These are phyloP conservation scores for Oligia latruncula DNA, from an alignment of 2,888 invertebrate species.

Conservation along the genomic window DNA sequence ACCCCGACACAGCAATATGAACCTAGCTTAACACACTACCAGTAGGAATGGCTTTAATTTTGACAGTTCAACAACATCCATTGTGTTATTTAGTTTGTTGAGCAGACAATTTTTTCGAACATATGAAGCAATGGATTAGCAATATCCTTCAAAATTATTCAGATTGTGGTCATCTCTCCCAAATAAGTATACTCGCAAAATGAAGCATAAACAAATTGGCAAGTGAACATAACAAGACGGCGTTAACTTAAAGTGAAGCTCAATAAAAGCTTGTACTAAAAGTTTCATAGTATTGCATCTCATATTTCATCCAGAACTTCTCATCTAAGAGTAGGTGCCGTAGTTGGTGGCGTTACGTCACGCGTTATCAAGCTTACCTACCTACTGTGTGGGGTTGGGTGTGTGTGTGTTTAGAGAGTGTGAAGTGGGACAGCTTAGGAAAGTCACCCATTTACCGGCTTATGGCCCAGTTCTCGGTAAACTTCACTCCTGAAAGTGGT, in stretches of 20 bases:
- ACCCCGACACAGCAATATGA: too few relatives aligned
- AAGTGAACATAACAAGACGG: background rate
- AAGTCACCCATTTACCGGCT: slow-evolving; percentile 26
- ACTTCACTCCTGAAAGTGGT: slow-evolving; percentile 19
- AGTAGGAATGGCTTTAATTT: too few relatives aligned
- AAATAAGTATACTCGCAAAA: background rate
- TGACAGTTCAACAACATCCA: too few relatives aligned
- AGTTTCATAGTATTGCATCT: slow-evolving; percentile 9
- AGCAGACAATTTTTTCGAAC: too few relatives aligned
- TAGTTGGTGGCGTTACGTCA: slow-evolving; percentile 17
- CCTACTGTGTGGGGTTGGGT: slow-evolving; percentile 16
- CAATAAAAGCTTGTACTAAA: background rate
- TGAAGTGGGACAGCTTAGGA: slow-evolving; percentile 26
- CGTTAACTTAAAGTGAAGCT: background rate
- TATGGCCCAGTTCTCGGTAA: slow-evolving; percentile 1
- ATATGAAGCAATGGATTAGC: too few relatives aligned
- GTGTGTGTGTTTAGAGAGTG: slow-evolving; percentile 24
- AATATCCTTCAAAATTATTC: too few relatives aligned
- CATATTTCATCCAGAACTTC: slow-evolving; percentile 12
- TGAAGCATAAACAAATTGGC: too few relatives aligned
- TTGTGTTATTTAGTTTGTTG: too few relatives aligned
- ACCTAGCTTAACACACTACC: too few relatives aligned
- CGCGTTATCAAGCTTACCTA: background rate
- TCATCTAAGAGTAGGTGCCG: background rate
- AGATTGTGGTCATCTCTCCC: background rate